Base-by-base conservation (phyloP, 2,113 vertebrate genomes). In the Onychostoma macrolepis region DNA sequence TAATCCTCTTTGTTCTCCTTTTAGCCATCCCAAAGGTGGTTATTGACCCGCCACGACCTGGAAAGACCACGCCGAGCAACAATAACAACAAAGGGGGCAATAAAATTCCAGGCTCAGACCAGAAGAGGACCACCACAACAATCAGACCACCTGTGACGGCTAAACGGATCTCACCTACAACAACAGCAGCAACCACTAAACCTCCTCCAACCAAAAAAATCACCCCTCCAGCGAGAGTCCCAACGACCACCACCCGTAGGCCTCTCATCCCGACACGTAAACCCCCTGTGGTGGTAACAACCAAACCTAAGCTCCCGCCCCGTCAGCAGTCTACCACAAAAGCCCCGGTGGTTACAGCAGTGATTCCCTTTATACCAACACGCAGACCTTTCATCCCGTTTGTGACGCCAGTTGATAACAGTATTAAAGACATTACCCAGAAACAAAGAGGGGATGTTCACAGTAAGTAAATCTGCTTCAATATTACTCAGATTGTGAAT, bases 391-490 rank as follows among this genome's bases (percentile, higher is more conserved):
- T 87, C 36, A 61, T 21, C 36, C 63, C 82, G 0, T 26, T 79
- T 6, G 69, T 92, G 45, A 94, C 94, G 1, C 92, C 95, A 0
- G 93, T 95, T 65, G 97, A 99, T 93, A 98, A 98, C 94, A 96
- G 92, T 90, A 97, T 99, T 89, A 94, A 94, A 81, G 96, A 97
- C 38, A 95, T 94, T 84, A 94, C 96, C 36, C 95, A 95, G 93
- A 99, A 98, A 90, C 97, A 97, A 78, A 94, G 98, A 93, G 98
- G 98, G 36, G 98, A 99, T 28, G 98, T 99, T 19, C 98, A 98
- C 93, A 99, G 98, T 99, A 94, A 98, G 98, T 95, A 71, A 43
- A 63, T 21, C 4, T 87, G 67, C 74, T 79, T 81, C 17, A 28
- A 19, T 56, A 8, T 71, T 75, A 28, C 28, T 61, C 8, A 30